Percentiles rank a stretch among this genome's conserved stretches.
phyloP scores from a whole-genome alignment of 2,888 invertebrate genomes.

The Mesorhabditis spiculigera region DNA sequence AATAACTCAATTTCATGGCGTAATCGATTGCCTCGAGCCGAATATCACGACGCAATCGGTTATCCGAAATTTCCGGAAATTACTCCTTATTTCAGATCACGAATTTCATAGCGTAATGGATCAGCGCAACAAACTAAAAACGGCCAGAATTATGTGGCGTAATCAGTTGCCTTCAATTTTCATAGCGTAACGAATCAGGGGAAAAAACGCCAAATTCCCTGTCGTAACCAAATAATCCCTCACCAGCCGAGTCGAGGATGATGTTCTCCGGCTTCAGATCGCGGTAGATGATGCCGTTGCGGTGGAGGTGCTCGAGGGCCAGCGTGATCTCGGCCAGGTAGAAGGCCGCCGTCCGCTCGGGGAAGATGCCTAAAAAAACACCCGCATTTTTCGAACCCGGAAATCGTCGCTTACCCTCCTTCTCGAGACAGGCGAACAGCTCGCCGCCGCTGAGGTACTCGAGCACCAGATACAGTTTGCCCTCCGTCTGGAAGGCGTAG shows the following conservation, averaged over 20 bases:
- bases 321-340: conserved; percentile 95
- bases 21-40: too few relatives aligned
- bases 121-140: too few relatives aligned
- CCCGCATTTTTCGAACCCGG: too few relatives aligned
- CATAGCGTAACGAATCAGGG: background rate
- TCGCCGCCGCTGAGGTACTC: conserved; percentile 99
- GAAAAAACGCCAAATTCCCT: too few relatives aligned
- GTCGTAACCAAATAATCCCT: too few relatives aligned
- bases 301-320: conserved; percentile 93
- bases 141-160: too few relatives aligned
- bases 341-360: conserved; percentile 95
- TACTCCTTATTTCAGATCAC: too few relatives aligned
- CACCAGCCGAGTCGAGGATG: conserved; percentile 86
- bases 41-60: too few relatives aligned
- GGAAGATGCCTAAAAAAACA: conserved; percentile 73
- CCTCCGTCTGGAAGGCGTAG: conserved; percentile 99
- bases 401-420: conserved; percentile 69
- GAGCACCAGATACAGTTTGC: conserved; percentile 95
- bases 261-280: conserved; percentile 99
- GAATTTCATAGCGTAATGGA: too few relatives aligned
- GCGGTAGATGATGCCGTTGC: conserved; percentile 81
- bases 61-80: too few relatives aligned
- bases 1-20: background rate
- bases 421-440: conserved; percentile 95
- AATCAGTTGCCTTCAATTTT: background rate